phyloP scores from a whole-genome alignment of 2,113 vertebrate genomes.

The Orycteropus afer region DNA sequence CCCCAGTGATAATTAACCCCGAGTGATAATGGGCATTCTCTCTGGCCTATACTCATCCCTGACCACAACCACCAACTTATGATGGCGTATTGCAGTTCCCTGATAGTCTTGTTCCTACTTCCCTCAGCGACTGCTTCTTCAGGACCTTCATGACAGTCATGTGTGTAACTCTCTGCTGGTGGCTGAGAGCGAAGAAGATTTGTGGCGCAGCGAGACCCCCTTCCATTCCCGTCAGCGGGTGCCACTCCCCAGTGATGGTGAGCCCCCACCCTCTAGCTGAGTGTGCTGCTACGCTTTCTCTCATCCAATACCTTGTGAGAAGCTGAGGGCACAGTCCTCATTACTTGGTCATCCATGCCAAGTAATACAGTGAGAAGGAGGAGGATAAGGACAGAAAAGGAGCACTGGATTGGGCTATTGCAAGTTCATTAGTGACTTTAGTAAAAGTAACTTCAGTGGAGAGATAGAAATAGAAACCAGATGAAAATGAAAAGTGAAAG shows the following conservation, averaged over 20 bases:
- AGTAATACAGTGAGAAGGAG: not conserved
- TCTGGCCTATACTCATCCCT: not conserved
- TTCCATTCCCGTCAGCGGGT: slow-evolving; percentile 90
- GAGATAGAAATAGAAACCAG: not conserved
- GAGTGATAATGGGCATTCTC: not conserved
- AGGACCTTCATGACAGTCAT: slow-evolving; percentile 97
- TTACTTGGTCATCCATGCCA: not conserved
- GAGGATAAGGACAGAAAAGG: not conserved
- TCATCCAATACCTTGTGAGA: not conserved
- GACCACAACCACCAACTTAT: not conserved
- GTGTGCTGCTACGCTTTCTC: not conserved
- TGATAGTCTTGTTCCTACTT: not conserved
- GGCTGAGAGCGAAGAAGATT: slow-evolving; percentile 98
- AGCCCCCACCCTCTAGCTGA: not conserved
- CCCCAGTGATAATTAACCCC: not conserved
- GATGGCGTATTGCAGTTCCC: not conserved
- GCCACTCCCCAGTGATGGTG: slow-evolving; percentile 91
- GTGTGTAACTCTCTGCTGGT: slow-evolving; percentile 97
- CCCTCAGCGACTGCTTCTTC: slow-evolving; percentile 93
- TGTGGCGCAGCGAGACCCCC: slow-evolving; percentile 96
- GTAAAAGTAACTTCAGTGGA: not conserved
- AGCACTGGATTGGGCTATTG: not conserved
- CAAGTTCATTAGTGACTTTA: not conserved
- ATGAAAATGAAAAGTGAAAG: not conserved
- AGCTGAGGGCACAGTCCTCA: not conserved